phyloP scores from a whole-genome alignment of 2,797 vertebrate species.

The Argya squamiceps region DNA sequence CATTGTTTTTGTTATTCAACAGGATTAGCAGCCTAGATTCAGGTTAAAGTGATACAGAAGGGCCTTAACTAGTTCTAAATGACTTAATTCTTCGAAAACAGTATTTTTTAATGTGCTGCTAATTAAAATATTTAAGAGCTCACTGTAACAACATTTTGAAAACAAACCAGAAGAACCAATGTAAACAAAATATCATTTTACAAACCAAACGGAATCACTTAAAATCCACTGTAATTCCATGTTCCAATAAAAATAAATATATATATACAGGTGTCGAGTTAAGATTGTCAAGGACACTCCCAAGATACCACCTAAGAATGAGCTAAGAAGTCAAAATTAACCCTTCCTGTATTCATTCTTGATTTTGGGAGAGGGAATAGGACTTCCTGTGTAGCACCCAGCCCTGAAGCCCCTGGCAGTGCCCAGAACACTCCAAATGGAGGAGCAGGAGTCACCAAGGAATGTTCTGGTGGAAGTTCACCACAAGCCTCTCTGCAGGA shows the following conservation, averaged over 20 bases:
- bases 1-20: conserved; percentile 57
- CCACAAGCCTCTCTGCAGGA: neutral
- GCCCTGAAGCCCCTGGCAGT: neutral
- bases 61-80: conserved; percentile 39
- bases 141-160: conserved; percentile 64
- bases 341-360: neutral
- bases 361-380: neutral
- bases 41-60: conserved; percentile 43
- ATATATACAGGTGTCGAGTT: conserved; percentile 53
- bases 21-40: conserved; percentile 52
- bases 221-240: conserved; percentile 48
- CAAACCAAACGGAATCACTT: conserved; percentile 53
- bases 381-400: neutral
- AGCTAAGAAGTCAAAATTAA: conserved; percentile 33
- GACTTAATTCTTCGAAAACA: conserved; percentile 51
- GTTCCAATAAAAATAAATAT: conserved; percentile 61
- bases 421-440: neutral
- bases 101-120: conserved; percentile 57
- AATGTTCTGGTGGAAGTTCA: neutral
- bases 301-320: conserved; percentile 30
- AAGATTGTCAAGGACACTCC: conserved; percentile 22
- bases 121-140: conserved; percentile 68
- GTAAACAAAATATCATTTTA: conserved; percentile 65
- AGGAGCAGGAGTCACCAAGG: neutral
- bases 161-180: conserved; percentile 50